Evolutionary conservation across 2,888 invertebrate genomes (phyloP).

Genomic region (Ectropis crepuscularia): DNA sequence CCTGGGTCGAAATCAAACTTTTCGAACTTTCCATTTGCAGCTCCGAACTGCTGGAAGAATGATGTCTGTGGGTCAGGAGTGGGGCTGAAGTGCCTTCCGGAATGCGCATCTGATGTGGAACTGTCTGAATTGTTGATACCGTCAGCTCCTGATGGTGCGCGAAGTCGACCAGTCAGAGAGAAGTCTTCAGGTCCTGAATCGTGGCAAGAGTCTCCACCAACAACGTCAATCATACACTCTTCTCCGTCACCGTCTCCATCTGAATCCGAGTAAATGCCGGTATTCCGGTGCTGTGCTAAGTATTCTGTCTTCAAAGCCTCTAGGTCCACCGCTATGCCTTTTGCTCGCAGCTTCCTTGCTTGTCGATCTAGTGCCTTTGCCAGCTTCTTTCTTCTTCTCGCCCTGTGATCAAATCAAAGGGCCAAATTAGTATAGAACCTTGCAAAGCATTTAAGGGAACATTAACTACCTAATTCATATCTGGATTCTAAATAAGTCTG

Average conservation of each 20-base stretch:
- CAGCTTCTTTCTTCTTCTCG: conserved; percentile 95
- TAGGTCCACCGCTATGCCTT: conserved; percentile 95
- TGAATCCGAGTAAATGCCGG: conserved; percentile 85
- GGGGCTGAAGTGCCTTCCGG: conserved; percentile 77
- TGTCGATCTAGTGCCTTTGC: conserved; percentile 96
- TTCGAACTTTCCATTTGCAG: conserved; percentile 70
- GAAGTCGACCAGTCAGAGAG: conserved; percentile 83
- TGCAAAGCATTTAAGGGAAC: conserved; percentile 6
- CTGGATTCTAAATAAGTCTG: too few species aligned
- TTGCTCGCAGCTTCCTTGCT: conserved; percentile 95
- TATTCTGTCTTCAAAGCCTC: conserved; percentile 94
- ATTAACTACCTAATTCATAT: too few species aligned
- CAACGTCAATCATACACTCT: conserved; percentile 92
- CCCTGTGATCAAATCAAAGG: conserved; percentile 85
- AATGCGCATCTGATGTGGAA: conserved; percentile 78
- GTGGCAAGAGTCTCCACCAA: conserved; percentile 91
- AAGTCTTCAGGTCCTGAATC: conserved; percentile 87
- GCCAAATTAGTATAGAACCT: conserved; percentile 83
- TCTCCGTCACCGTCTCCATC: conserved; percentile 86
- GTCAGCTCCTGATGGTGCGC: conserved; percentile 85
- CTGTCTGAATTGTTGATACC: conserved; percentile 86
- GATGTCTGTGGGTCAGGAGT: conserved; percentile 77
- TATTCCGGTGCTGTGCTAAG: conserved; percentile 90
- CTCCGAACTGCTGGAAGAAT: conserved; percentile 76
- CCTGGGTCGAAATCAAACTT: conserved; percentile 82